phyloP scores from a whole-genome alignment of 2,113 vertebrate genomes.

The Phycodurus eques region DNA sequence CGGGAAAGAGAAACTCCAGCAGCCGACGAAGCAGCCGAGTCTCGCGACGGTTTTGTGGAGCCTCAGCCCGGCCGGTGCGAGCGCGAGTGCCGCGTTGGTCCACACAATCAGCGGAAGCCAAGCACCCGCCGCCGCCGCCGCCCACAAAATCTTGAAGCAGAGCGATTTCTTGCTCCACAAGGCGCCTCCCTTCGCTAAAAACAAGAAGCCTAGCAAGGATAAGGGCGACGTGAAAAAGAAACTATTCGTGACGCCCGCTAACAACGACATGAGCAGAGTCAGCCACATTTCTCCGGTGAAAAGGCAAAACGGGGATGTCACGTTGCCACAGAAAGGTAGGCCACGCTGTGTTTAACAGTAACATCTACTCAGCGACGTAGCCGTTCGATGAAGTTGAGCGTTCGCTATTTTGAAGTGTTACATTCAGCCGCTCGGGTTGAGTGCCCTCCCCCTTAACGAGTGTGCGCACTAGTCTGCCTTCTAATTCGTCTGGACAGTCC shows the following conservation, averaged over 20 bases:
- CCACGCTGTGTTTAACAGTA: neutral
- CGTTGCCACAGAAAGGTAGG: constrained; percentile 67
- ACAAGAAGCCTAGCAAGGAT: constrained; percentile 78
- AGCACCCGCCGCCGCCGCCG: constrained; percentile 35
- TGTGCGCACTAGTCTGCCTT: constrained; percentile 14
- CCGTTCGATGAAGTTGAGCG: constrained; percentile 29
- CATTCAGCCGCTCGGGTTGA: neutral
- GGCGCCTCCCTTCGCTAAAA: constrained; percentile 64
- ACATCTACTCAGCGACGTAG: neutral
- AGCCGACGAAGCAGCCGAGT: constrained; percentile 68
- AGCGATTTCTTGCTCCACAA: constrained; percentile 76
- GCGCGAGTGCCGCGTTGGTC: constrained; percentile 25
- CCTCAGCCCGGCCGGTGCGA: constrained; percentile 60
- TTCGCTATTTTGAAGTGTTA: neutral
- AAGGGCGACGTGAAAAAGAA: constrained; percentile 71
- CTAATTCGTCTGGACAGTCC: constrained; percentile 31
- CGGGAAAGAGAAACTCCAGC: constrained; percentile 70
- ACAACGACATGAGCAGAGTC: constrained; percentile 28
- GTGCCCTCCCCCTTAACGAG: constrained; percentile 1
- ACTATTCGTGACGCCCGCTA: constrained; percentile 42
- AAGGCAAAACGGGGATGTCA: constrained; percentile 72
- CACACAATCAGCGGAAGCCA: constrained; percentile 47
- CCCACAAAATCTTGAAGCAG: constrained; percentile 72
- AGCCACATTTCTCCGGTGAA: constrained; percentile 48
- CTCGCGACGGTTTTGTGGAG: constrained; percentile 74